A percentile compares a stretch with the other conserved stretches of the same genome.
These are phyloP conservation scores for Zelostemma sp. DNA, from an alignment of 1,140 invertebrate species.

Conservation along the genomic window DNA sequence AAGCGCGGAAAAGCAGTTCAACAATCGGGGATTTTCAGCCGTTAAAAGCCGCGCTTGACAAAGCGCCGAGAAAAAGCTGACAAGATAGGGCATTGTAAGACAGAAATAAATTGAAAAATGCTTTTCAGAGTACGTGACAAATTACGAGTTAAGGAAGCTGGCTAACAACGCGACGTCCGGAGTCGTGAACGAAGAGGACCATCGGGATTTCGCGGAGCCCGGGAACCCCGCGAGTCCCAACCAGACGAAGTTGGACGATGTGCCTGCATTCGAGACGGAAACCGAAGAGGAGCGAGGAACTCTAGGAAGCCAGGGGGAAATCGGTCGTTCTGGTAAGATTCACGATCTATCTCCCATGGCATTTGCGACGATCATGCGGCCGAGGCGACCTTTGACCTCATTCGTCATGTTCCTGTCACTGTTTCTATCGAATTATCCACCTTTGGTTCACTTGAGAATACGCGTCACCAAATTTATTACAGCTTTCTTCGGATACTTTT, in stretches of 20 bases:
- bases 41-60: not conserved
- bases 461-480: no score
- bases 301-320: slow-evolving; percentile 51
- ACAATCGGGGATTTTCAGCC: no score
- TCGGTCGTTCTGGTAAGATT: slow-evolving; percentile 49
- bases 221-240: slow-evolving; percentile 36
- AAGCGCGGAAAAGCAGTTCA: no score
- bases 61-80: not conserved
- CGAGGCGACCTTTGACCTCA: slow-evolving; percentile 5
- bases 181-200: not conserved
- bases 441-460: no score
- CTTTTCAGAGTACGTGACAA: not conserved
- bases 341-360: not conserved
- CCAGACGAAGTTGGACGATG: slow-evolving; percentile 54
- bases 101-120: not conserved
- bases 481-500: no score
- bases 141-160: not conserved
- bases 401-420: no score
- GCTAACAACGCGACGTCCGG: not conserved
- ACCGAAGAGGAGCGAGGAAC: slow-evolving; percentile 50
- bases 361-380: slow-evolving; percentile 2
- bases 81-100: not conserved
- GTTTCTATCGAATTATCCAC: no score
- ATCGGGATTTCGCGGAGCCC: not conserved
- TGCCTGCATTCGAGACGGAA: slow-evolving; percentile 57